Base-by-base conservation (phyloP, 2,888 invertebrate species). In the Pantelozetes paolii region DNA sequence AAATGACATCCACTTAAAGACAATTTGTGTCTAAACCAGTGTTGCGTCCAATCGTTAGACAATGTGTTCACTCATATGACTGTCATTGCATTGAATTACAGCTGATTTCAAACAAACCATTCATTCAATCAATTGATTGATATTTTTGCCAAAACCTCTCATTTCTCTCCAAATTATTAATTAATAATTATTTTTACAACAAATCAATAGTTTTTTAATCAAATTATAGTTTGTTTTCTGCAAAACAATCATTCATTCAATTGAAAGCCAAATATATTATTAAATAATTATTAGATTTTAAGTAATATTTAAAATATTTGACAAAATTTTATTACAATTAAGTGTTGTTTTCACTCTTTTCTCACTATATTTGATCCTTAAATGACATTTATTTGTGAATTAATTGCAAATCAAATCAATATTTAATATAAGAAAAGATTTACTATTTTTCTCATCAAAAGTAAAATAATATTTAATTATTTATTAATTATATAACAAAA, bases 1-100 rank as follows among this genome's bases (percentile, higher is more conserved):
- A 36, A 50, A 11, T 45, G 50, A 50, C 50, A 18, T 18, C 45
- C 18, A 50, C 18, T 50, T n/a, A 50, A 8, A 9, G 36, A 8
- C 6, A 8, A 9, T 8, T 9, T 30, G 30, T 59, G 28, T 57
- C 18, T 26, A 20, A 20, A 50, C n/a, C 2, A n/a, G n/a, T 50
- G n/a, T n/a, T 3, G 2, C 13, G 20, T 8, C 36, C 5, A 36
- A 9, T 8, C 36, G 36, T 36, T 13, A 59, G 59, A 59, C 59
- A 59, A 59, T 59, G 54, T 54, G 54, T 2, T 54, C n/a, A n/a
- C 54, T 54, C 54, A 20, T 54, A 5, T 54, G 54, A 54, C 23
- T 30, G 50, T 50, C 50, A 50, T 6, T 20, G n/a, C 50, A 50
- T 50, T 50, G 1, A 59, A 23, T 59, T 59, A 59, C 59, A 59